Evolutionary conservation across 2,888 invertebrate genomes (phyloP), one percentile per base, ranked within the genome.

Genomic region (Perdita meconis): DNA sequence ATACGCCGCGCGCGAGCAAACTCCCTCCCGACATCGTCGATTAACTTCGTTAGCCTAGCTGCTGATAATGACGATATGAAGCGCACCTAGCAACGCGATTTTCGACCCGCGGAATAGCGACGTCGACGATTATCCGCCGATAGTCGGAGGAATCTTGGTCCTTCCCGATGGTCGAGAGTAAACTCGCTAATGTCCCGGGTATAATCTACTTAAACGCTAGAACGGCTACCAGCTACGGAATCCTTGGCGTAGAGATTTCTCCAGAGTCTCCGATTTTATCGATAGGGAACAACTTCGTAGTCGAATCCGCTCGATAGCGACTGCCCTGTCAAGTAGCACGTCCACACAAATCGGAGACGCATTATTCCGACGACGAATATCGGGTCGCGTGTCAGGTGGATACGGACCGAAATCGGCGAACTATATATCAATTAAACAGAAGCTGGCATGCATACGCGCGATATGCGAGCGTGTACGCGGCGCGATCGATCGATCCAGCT

Each of bases 341-440:
- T 30, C 2, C 30, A 6, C 2, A 6, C 6, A 30, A 30, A 2
- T 30, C 6, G 30, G 30, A 6, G 30, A 30, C 30, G 6, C 30
- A 30, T 30, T 30, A 30, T 30, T 30, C 30, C 6, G 6, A 16
- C 42, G 2, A 42, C 42, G 16, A 42, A n/a, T 42, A 42, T n/a
- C n/a, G 5, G n/a, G 42, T 13, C n/a, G 30, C 30, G 30, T 42
- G 42, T 42, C n/a, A 42, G 53, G 53, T 13, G 30, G 16, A 53
- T 30, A n/a, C 64, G 19, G 36, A 30, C 59, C 42, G 68, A 24
- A 76, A 79, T 79, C 79, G 61, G 36, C 55, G 53, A 72, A 30
- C 80, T 71, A 72, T 79, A 81, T 76, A 79, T 76, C 76, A 81
- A 81, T 81, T 81, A 79, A 79, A 72, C 72, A 61, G 57, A 61